Evolutionary conservation across 2,888 invertebrate genomes (phyloP), one percentile per base, ranked within the genome.

Genomic region (Cerastis rubricosa): DNA sequence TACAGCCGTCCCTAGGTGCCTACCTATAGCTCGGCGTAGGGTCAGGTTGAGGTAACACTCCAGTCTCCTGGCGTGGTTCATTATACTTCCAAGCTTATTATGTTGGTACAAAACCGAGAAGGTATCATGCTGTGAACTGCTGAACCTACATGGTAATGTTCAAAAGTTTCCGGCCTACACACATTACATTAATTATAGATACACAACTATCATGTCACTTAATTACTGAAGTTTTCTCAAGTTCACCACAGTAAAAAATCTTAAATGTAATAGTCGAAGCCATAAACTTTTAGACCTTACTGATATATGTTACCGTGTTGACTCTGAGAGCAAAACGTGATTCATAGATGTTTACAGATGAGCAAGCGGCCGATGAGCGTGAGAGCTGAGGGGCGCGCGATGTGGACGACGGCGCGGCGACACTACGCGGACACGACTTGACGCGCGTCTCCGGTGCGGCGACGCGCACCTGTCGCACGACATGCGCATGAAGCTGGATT

Each of bases 311-410:
- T 45, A 25, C 19, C 17, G 17, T 47, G 45, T 35, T 54, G 29
- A 49, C 14, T 66, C 17, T 40, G n/a, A 11, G 40, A 51, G 45
- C 29, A 25, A 51, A n/a, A 47, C 49, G 43, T 80, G 57, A 76
- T 49, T 69, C 43, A 70, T 25, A 51, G 25, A 29, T 49, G 25
- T 63, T 79, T 47, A 43, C 43, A 63, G 45, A 47, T 11, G 63
- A 81, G 51, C 57, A 22, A 19, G 35, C 61, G 17, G 35, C 65
- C 49, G 64, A 81, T 81, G n/a, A 65, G 45, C 82, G 82, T 82
- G 82, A 59, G 79, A 76, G 9, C 29, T 0, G 63, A 43, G 75
- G 43, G 82, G 63, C 14, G 45, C 64, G n/a, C 51, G 66, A 43
- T 40, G 54, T 8, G 43, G 14, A 9, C n/a, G 29, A 14, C 45